Evolutionary conservation across 1,140 invertebrate species (phyloP).

Genomic region (Neodiprion lecontei): DNA sequence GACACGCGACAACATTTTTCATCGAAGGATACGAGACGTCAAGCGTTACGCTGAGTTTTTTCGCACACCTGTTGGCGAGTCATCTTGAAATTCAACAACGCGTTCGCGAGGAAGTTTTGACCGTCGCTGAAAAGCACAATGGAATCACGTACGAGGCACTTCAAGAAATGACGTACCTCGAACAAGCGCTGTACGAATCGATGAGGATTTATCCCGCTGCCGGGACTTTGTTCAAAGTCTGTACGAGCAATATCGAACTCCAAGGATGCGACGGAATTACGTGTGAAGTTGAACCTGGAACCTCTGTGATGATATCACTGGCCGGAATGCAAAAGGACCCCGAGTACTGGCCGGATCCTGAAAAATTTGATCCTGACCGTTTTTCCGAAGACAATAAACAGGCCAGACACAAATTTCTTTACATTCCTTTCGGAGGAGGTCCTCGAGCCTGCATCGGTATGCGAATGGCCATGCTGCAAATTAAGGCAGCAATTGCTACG

Average conservation of each 20-base stretch:
- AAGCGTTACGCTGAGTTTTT: conserved; percentile 46
- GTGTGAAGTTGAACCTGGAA: conserved; percentile 35
- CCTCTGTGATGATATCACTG: conserved; percentile 51
- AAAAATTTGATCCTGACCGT: conserved; percentile 64
- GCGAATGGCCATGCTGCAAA: conserved; percentile 59
- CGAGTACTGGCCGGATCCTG: conserved; percentile 60
- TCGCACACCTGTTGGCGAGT: conserved; percentile 44
- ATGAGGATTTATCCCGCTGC: conserved; percentile 29
- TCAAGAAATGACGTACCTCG: conserved; percentile 40
- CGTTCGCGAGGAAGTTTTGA: conserved; percentile 57
- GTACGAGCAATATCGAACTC: conserved; percentile 38
- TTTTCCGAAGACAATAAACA: conserved; percentile 46
- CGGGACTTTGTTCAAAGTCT: conserved; percentile 24
- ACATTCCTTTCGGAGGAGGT: conserved; percentile 62
- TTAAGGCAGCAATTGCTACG: conserved; percentile 55
- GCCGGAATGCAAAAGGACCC: conserved; percentile 60
- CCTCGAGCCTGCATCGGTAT: conserved; percentile 63
- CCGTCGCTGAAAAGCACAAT: conserved; percentile 37
- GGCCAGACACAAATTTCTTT: conserved; percentile 43
- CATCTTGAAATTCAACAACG: conserved; percentile 60
- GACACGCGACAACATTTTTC: conserved; percentile 40
- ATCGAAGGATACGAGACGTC: conserved; percentile 64
- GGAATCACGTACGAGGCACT: conserved; percentile 33
- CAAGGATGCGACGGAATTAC: conserved; percentile 34
- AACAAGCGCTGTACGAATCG: conserved; percentile 36